These are phyloP conservation scores for Lucifuga dentata DNA, from an alignment of 2,113 vertebrate species.

Conservation along the genomic window DNA sequence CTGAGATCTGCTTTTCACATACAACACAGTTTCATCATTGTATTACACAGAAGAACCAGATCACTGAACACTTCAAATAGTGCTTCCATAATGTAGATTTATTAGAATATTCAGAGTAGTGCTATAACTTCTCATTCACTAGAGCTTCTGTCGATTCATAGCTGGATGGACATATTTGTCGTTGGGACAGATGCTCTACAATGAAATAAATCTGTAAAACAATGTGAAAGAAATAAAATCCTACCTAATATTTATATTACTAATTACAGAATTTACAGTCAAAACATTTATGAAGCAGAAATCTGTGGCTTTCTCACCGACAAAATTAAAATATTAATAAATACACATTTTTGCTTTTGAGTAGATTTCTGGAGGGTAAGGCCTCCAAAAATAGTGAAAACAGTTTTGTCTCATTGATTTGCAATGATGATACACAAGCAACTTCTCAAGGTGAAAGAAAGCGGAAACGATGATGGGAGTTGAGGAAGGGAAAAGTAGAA, in stretches of 20 bases:
- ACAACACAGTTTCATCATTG: too few relatives aligned
- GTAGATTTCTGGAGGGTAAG: constrained; percentile 27
- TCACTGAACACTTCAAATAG: constrained; percentile 30
- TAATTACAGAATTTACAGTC: constrained; percentile 84
- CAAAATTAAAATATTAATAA: constrained; percentile 75
- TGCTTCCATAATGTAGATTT: constrained; percentile 81
- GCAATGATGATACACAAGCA: constrained; percentile 37
- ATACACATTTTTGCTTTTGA: constrained; percentile 62
- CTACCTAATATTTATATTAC: constrained; percentile 84
- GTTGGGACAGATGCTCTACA: constrained; percentile 63
- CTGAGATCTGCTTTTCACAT: too few relatives aligned
- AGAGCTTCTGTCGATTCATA: constrained; percentile 56
- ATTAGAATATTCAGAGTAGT: constrained; percentile 83
- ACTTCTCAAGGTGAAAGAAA: constrained; percentile 20
- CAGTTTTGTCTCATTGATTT: constrained; percentile 22
- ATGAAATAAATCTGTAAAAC: constrained; percentile 72
- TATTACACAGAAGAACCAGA: constrained; percentile 56
- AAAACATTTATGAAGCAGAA: constrained; percentile 70
- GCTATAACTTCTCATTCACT: constrained; percentile 78
- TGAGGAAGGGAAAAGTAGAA: background rate
- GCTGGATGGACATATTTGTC: constrained; percentile 49
- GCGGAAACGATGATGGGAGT: background rate
- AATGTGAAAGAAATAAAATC: constrained; percentile 48
- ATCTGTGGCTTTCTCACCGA: constrained; percentile 52
- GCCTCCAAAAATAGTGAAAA: constrained; percentile 9